A percentile compares a stretch with the other conserved stretches of the same genome.
Conservation (phyloP, 2,113 vertebrate genomes). For the Eublepharis macularius region DNA sequence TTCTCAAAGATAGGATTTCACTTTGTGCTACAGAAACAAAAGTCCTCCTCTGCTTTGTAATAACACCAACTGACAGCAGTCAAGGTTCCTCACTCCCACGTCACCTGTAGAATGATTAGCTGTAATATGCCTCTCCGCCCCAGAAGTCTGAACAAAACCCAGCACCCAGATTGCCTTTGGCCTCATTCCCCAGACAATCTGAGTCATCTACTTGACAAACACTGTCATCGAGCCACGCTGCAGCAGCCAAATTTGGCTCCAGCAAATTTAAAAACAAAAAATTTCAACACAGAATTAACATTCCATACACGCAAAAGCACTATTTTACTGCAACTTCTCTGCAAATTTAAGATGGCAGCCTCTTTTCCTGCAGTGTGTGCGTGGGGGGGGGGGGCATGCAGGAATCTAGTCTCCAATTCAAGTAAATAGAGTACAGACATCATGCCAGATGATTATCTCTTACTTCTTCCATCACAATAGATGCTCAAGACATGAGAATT, state of each 20-base stretch:
- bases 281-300: not conserved
- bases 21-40: conserved; percentile 51
- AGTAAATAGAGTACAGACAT: not conserved
- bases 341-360: no score
- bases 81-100: not conserved
- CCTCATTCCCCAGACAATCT: not conserved
- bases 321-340: no score
- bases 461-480: not conserved
- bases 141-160: conserved; percentile 9
- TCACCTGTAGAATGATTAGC: conserved; percentile 16
- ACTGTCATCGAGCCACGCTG: not conserved
- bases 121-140: not conserved
- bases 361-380: no score
- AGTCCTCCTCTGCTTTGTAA: not conserved
- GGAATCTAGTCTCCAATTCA: no score
- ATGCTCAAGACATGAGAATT: not conserved
- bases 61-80: not conserved
- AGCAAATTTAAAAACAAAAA: not conserved
- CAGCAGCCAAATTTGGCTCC: not conserved
- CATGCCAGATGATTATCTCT: not conserved
- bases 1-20: conserved; percentile 44
- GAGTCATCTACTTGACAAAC: not conserved
- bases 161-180: conserved; percentile 14
- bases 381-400: no score
- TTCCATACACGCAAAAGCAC: no score